phyloP scores from a whole-genome alignment of 2,113 vertebrate genomes.

The Antigone vipio region DNA sequence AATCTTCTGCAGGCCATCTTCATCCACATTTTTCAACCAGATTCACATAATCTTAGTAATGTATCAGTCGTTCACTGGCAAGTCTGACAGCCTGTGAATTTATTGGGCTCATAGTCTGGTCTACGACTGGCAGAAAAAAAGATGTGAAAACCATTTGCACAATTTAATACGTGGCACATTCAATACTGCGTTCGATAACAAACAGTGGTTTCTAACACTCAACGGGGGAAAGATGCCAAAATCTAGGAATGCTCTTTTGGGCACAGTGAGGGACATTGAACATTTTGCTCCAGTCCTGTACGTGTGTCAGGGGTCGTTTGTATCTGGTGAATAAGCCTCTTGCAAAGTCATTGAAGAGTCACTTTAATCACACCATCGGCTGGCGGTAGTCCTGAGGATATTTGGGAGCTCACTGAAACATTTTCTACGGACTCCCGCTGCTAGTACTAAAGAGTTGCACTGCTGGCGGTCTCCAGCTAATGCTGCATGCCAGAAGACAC shows the following conservation, averaged over 20 bases:
- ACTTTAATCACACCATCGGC: not conserved
- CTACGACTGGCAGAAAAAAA: not conserved
- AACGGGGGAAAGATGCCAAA: not conserved
- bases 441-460: not conserved
- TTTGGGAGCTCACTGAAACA: not conserved
- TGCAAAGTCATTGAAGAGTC: not conserved
- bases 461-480: not conserved
- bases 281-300: not conserved
- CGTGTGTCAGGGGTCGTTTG: not conserved
- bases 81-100: conserved; percentile 22
- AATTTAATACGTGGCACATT: not conserved
- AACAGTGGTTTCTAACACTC: not conserved
- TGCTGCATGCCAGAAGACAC: not conserved
- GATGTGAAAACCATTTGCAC: not conserved
- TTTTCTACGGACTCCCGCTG: not conserved
- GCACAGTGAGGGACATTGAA: rapidly evolving
- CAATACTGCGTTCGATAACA: not conserved
- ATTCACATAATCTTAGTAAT: not conserved
- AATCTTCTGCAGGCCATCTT: not conserved
- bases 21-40: not conserved
- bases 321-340: not conserved
- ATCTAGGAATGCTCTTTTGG: not conserved
- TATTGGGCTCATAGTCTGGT: not conserved
- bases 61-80: not conserved
- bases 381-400: not conserved